Conservation (phyloP, 2,797 vertebrate genomes). For the Acanthurus leucopareius region DNA sequence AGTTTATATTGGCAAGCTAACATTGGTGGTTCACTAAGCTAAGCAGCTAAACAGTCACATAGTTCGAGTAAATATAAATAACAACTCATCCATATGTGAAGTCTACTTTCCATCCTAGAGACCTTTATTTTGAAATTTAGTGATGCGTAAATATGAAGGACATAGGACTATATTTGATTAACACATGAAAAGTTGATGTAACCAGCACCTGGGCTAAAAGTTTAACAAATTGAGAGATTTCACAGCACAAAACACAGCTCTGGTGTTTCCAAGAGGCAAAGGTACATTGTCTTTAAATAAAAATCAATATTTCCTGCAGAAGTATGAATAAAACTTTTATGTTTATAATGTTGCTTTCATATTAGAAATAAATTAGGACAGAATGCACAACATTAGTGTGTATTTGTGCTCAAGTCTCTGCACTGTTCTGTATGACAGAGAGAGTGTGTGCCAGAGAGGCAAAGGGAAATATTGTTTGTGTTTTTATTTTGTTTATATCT, state of each 20-base stretch:
- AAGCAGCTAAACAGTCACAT: no score
- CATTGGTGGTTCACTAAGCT: background rate
- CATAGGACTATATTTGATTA: background rate
- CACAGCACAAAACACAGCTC: constrained; percentile 11
- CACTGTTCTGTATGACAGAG: constrained; percentile 30
- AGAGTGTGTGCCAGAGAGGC: constrained; percentile 37
- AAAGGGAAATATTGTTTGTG: constrained; percentile 78
- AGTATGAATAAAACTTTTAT: constrained; percentile 24
- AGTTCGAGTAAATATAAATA: no score
- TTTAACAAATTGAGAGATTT: constrained; percentile 28
- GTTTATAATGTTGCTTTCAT: constrained; percentile 43
- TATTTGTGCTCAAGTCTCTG: constrained; percentile 41
- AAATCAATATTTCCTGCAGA: constrained; percentile 45
- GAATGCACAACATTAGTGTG: constrained; percentile 30
- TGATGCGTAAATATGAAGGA: background rate
- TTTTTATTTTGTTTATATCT: constrained; percentile 86
- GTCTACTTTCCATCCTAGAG: background rate
- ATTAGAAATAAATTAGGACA: constrained; percentile 64
- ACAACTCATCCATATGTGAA: background rate
- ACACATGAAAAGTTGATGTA: constrained; percentile 5
- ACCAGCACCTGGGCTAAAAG: background rate
- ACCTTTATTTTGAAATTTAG: background rate
- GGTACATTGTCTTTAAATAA: constrained; percentile 60
- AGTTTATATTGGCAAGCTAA: background rate
- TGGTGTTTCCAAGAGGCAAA: constrained; percentile 17